Evolutionary conservation across 2,888 invertebrate species (phyloP).

Genomic region (Oligia strigilis): DNA sequence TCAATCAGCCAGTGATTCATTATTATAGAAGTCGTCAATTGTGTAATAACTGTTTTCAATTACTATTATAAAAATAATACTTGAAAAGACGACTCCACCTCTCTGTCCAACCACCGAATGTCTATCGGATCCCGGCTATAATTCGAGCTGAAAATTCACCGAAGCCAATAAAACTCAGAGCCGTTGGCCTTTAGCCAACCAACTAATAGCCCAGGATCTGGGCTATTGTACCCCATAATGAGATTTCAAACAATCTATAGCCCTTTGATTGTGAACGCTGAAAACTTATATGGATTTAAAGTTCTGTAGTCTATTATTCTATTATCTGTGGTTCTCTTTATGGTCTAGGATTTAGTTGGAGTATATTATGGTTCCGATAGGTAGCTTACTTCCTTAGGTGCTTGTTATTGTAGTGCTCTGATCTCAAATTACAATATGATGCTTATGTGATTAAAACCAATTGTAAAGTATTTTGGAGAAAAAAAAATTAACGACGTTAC

Average conservation of each 20-base stretch:
- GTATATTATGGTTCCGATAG: not conserved
- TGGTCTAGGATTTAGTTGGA: not conserved
- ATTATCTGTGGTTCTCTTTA: conserved; percentile 27
- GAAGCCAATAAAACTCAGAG: conserved; percentile 79
- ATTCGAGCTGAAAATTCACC: conserved; percentile 80
- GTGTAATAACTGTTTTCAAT: not conserved
- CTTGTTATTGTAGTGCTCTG: not conserved
- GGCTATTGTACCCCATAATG: conserved; percentile 78
- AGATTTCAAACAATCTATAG: conserved; percentile 75
- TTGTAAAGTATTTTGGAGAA: no score
- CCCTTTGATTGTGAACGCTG: conserved; percentile 54
- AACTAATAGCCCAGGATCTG: conserved; percentile 72
- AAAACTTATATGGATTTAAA: conserved; percentile 53
- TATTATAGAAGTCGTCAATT: no score
- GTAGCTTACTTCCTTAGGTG: not conserved
- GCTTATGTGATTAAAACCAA: no score
- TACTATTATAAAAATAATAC: not conserved
- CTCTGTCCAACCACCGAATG: conserved; percentile 62
- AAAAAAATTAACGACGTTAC: no score
- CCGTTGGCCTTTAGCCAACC: conserved; percentile 76
- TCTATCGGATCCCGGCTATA: conserved; percentile 75
- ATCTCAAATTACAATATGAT: no score
- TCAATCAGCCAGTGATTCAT: no score
- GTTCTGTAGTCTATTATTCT: conserved; percentile 36
- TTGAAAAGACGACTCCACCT: conserved; percentile 50